Conservation (phyloP, 2,113 vertebrate genomes). For the Platichthys flesus region DNA sequence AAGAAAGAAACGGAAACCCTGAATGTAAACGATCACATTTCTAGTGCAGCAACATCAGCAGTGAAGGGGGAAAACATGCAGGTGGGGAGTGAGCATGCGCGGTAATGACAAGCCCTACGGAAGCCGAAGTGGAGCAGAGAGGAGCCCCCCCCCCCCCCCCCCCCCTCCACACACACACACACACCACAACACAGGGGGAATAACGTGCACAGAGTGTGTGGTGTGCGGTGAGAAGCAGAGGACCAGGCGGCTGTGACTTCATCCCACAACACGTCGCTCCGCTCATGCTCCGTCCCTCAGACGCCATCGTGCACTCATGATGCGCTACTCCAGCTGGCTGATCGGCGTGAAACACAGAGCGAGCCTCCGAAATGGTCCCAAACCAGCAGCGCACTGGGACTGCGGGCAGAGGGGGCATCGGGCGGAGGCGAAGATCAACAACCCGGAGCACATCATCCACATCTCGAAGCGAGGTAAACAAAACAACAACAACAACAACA, state of each 20-base stretch:
- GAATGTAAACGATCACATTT: slow-evolving; percentile 31
- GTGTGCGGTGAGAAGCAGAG: slow-evolving; percentile 6
- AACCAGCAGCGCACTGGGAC: slow-evolving; percentile 56
- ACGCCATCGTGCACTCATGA: slow-evolving; percentile 61
- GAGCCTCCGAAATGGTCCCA: slow-evolving; percentile 69
- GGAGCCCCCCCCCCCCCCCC: slow-evolving; percentile 16
- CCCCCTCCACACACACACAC: background rate
- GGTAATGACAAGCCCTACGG: slow-evolving; percentile 52
- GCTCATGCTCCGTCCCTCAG: slow-evolving; percentile 36
- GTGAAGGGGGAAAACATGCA: slow-evolving; percentile 10
- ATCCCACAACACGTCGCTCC: background rate
- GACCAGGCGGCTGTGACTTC: background rate
- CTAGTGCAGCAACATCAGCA: slow-evolving; percentile 17
- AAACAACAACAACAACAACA: too few relatives aligned
- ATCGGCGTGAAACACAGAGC: slow-evolving; percentile 78
- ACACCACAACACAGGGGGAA: slow-evolving; percentile 1
- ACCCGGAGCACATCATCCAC: slow-evolving; percentile 22
- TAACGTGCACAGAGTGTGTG: slow-evolving; percentile 22
- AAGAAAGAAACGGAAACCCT: background rate
- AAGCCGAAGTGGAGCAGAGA: slow-evolving; percentile 55
- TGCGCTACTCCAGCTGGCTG: slow-evolving; percentile 81
- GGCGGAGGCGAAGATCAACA: slow-evolving; percentile 62
- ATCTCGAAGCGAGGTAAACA: slow-evolving; percentile 75
- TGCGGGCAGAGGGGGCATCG: slow-evolving; percentile 54
- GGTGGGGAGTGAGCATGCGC: slow-evolving; percentile 10